Evolutionary conservation across 2,888 invertebrate species (phyloP), one percentile per base, ranked within the genome.

Genomic region (Antheraea yamamai): DNA sequence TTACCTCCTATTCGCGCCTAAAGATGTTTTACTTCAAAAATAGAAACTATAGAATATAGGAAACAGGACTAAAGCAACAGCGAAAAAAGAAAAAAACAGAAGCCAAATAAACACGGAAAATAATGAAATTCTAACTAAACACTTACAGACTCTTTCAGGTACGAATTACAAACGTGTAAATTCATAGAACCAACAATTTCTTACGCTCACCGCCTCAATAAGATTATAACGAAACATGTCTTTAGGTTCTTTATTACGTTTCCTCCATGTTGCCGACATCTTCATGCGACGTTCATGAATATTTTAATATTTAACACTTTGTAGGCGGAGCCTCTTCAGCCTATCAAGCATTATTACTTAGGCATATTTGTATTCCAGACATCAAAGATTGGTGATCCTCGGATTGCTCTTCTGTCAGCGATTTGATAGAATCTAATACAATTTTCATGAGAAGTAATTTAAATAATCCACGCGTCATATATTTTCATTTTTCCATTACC

Each of bases 251-350:
- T 80, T 80, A 81, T 78, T 73, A 76, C n/a, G 74, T 76, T 74
- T 75, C 76, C 75, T 77, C 78, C 47, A 52, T 74, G 74, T 77
- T 73, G 72, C 75, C 79, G 80, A 83, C 81, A 75, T 81, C 80
- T 83, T 74, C 75, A 76, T 76, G 72, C 30, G 72, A 76, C 76
- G 55, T 78, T 85, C 86, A 88, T 89, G 88, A 89, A 90, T 89
- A 89, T 86, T 83, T 88, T 79, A 90, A 89, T 89, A 88, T 88
- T 85, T 82, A 86, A 81, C 83, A 77, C 77, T 74, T 74, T 51
- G 30, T 30, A 76, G 77, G 78, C 75, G 78, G 73, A 74, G 75
- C 75, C 75, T 74, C 80, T 79, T 47, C 47, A 47, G 47, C 1
- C 47, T 47, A 12, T 87, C 87, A 85, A 87, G 89, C 85, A 83